Evolutionary conservation across 2,113 vertebrate species (phyloP), one percentile per base, ranked within the genome.

Genomic region (Myotis yumanensis): DNA sequence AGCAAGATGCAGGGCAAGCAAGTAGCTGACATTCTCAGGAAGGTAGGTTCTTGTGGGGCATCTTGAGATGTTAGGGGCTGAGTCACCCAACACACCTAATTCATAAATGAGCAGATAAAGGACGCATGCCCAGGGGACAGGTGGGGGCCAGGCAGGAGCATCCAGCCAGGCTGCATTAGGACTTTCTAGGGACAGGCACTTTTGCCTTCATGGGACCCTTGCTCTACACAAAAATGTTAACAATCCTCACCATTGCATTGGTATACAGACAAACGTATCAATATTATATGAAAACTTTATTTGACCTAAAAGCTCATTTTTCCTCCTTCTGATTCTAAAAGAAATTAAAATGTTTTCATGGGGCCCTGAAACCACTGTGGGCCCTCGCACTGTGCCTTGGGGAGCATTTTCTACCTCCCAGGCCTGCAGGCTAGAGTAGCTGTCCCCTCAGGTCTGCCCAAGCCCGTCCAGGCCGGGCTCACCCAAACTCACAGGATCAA

Each of bases 291-390:
- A 82, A 91, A 81, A 11, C 54, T 66, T 81, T 90, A 85, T 88
- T 90, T 18, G 35, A 76, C 46, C 7, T n/a, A 85, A 90, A 83
- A 46, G 12, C 28, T 89, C 28, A 40, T 37, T 73, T 80, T 90
- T 54, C 57, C 14, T 32, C 23, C 35, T 62, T 90, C 12, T 72
- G 37, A 68, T 77, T 88, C 85, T 73, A 73, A 84, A 96, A 92
- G 11, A 90, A 77, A 89, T 90, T 83, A 64, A 59, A 89, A 51
- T 52, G 37, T 89, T 90, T 57, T 71, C n/a, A 62, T 68, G 9
- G 30, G 40, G 16, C 32, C 57, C 62, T 59, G 40, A 51, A 71
- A 82, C 20, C 20, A 54, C 12, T 35, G 1, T 52, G 40, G n/a
- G 30, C 15, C 3, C 9, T 12, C 16, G 37, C 81, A 54, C 20